These are phyloP conservation scores for Dicyrtoma fusca DNA, from an alignment of 2,888 invertebrate species.

Conservation along the genomic window DNA sequence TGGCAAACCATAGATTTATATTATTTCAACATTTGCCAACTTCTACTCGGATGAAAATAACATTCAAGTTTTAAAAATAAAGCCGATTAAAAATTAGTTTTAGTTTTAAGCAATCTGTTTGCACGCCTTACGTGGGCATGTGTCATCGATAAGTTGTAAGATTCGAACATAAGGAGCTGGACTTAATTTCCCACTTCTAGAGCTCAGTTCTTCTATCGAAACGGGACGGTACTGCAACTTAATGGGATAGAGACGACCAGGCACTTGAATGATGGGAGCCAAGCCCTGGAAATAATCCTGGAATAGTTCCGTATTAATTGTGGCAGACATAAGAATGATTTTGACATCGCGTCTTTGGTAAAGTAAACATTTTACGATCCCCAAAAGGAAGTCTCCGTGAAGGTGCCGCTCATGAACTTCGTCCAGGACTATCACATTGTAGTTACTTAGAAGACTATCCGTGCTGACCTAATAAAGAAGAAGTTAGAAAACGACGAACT, in stretches of 20 bases:
- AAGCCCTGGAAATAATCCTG: slow-evolving; percentile 83
- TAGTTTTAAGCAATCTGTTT: too few species aligned
- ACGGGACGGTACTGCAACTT: slow-evolving; percentile 83
- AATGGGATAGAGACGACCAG: slow-evolving; percentile 92
- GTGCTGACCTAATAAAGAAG: slow-evolving; percentile 70
- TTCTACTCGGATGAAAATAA: too few species aligned
- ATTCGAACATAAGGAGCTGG: slow-evolving; percentile 91
- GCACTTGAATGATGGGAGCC: slow-evolving; percentile 82
- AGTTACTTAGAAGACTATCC: slow-evolving; percentile 77
- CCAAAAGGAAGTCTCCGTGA: slow-evolving; percentile 90
- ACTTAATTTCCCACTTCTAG: slow-evolving; percentile 77
- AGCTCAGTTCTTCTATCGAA: slow-evolving; percentile 65
- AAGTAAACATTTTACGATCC: slow-evolving; percentile 89
- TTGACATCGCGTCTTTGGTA: slow-evolving; percentile 79
- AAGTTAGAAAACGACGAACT: too few species aligned
- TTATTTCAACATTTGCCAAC: too few species aligned
- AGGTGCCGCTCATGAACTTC: slow-evolving; percentile 97
- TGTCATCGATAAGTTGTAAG: slow-evolving; percentile 87
- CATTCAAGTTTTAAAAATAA: too few species aligned
- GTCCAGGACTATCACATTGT: slow-evolving; percentile 92
- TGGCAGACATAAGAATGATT: slow-evolving; percentile 96
- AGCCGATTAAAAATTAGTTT: too few species aligned
- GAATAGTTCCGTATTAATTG: slow-evolving; percentile 96
- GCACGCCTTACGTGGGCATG: slow-evolving; percentile 78
- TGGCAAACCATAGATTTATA: too few species aligned